phyloP scores from a whole-genome alignment of 2,888 invertebrate species.

The Celastrina argiolus region DNA sequence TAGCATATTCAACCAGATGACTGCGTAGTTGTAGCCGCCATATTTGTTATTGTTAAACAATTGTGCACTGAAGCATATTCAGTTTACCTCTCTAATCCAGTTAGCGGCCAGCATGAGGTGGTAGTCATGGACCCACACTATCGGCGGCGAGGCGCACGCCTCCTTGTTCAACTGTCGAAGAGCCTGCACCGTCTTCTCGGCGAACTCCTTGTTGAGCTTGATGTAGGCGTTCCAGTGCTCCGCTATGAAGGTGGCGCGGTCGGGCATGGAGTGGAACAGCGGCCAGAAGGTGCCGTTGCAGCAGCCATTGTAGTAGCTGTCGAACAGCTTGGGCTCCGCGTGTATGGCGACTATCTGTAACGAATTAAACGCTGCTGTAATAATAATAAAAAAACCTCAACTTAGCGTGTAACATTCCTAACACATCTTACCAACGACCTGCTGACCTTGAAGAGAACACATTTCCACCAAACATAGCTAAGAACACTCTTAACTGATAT shows the following conservation, averaged over 20 bases:
- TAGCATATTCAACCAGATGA: too few relatives aligned
- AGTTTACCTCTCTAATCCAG: conserved; percentile 88
- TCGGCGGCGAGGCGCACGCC: conserved; percentile 76
- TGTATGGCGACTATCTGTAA: conserved; percentile 88
- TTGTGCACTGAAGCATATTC: too few relatives aligned
- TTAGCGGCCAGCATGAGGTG: conserved; percentile 95
- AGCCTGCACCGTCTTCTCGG: conserved; percentile 86
- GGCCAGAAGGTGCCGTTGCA: conserved; percentile 96
- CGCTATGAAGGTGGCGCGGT: conserved; percentile 88
- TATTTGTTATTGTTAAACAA: too few relatives aligned
- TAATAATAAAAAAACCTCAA: too few relatives aligned
- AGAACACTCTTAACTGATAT: too few relatives aligned
- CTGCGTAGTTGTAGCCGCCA: too few relatives aligned
- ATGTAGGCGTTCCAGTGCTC: conserved; percentile 91
- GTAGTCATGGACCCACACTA: conserved; percentile 97
- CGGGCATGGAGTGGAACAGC: conserved; percentile 94
- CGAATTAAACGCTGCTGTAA: too few relatives aligned
- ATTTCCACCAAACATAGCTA: too few relatives aligned
- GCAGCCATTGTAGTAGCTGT: conserved; percentile 94
- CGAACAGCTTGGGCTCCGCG: conserved; percentile 85
- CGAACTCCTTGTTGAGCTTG: conserved; percentile 89
- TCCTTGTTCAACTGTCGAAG: conserved; percentile 75
- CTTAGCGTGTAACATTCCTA: too few relatives aligned
- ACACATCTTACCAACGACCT: too few relatives aligned
- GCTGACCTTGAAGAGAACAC: too few relatives aligned